Evolutionary conservation across 2,797 vertebrate species (phyloP).

Genomic region (Hemitrygon akajei): DNA sequence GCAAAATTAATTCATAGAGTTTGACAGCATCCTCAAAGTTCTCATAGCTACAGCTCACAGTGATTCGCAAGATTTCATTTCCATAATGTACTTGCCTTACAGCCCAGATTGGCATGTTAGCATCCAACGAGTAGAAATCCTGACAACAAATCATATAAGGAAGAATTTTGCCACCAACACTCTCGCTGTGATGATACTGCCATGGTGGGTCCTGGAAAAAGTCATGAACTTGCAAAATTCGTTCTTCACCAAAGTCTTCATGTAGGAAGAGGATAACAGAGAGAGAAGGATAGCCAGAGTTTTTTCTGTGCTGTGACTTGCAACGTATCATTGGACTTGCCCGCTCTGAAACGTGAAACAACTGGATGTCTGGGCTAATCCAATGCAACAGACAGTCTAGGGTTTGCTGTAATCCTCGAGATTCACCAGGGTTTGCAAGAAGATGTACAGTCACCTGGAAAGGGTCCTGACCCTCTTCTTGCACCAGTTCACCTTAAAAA

Average conservation of each 20-base stretch:
- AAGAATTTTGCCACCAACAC: constrained; percentile 42
- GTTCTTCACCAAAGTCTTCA: constrained; percentile 71
- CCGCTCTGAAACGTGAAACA: constrained; percentile 83
- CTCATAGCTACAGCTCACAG: constrained; percentile 73
- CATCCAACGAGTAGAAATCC: constrained; percentile 79
- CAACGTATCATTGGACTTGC: constrained; percentile 55
- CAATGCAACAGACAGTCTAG: constrained; percentile 71
- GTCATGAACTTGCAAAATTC: constrained; percentile 71
- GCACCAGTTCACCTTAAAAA: constrained; percentile 48
- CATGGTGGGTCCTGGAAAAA: constrained; percentile 79
- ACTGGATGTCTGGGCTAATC: constrained; percentile 67
- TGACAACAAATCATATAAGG: constrained; percentile 58
- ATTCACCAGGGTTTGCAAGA: constrained; percentile 70
- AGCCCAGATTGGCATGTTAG: constrained; percentile 85
- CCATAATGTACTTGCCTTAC: constrained; percentile 70
- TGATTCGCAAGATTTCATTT: constrained; percentile 74
- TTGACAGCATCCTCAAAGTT: constrained; percentile 80
- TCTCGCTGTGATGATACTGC: constrained; percentile 67
- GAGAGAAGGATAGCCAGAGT: constrained; percentile 67
- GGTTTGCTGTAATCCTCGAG: constrained; percentile 70
- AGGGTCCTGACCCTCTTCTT: constrained; percentile 51
- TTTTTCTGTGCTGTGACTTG: constrained; percentile 46
- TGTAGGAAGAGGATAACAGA: constrained; percentile 83
- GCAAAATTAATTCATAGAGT: constrained; percentile 82
- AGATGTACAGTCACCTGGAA: constrained; percentile 75